Conservation (phyloP, 2,113 vertebrate genomes). For the Paramisgurnus dabryanus region DNA sequence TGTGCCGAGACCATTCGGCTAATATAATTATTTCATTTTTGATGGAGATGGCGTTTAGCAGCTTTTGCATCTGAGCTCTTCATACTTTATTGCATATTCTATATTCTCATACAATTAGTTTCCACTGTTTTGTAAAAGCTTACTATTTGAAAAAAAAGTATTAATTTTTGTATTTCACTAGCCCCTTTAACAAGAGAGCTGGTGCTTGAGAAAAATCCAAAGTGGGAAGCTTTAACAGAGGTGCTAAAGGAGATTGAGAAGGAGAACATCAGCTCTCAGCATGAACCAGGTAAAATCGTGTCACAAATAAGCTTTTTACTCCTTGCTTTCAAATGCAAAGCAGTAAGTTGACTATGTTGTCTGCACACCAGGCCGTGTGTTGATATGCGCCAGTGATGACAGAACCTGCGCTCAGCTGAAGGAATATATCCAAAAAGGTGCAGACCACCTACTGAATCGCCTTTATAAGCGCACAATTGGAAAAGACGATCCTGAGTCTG, state of each 20-base stretch:
- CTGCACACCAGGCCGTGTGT: constrained; percentile 79
- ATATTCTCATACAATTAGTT: not conserved
- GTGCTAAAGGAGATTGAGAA: constrained; percentile 92
- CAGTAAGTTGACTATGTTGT: not conserved
- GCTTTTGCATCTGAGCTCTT: no score
- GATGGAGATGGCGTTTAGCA: no score
- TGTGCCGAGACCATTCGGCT: no score
- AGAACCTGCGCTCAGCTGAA: constrained; percentile 92
- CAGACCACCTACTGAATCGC: constrained; percentile 80
- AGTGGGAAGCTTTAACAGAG: constrained; percentile 92
- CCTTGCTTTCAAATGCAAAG: not conserved
- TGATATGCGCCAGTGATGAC: constrained; percentile 96
- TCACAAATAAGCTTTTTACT: not conserved
- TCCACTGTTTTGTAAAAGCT: not conserved
- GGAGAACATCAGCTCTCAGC: constrained; percentile 85
- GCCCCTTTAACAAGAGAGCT: constrained; percentile 79
- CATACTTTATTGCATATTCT: not conserved
- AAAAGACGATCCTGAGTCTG: constrained; percentile 72
- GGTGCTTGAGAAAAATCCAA: constrained; percentile 91
- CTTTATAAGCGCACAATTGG: constrained; percentile 85
- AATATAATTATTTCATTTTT: no score
- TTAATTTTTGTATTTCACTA: constrained; percentile 52
- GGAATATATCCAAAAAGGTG: constrained; percentile 80
- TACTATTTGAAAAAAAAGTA: constrained; percentile 48
- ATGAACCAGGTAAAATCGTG: constrained; percentile 75